Conservation (phyloP, 2,113 vertebrate genomes). For the Indicator maculatus region DNA sequence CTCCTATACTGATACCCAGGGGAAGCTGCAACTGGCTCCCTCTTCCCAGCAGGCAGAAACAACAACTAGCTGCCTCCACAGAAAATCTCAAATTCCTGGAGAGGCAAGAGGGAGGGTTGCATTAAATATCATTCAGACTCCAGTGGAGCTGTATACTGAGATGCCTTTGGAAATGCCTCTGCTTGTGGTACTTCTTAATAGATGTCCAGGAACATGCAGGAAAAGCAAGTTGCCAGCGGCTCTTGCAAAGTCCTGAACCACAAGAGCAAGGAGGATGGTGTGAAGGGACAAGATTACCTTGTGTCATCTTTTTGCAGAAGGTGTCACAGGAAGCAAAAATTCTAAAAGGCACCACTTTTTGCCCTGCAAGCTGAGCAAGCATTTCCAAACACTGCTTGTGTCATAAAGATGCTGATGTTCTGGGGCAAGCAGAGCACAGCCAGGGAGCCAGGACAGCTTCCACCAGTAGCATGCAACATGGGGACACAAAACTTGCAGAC, state of each 20-base stretch:
- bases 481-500: not conserved
- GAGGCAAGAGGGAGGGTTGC: not conserved
- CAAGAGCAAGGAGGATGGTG: not conserved
- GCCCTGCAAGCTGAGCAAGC: not conserved
- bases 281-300: not conserved
- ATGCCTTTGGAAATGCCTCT: not conserved
- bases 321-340: not conserved
- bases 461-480: rapidly evolving
- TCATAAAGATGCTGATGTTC: rapidly evolving
- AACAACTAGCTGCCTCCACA: not conserved
- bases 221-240: not conserved
- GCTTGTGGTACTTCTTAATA: not conserved
- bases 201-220: not conserved
- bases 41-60: not conserved
- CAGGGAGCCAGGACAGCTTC: not conserved
- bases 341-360: rapidly evolving
- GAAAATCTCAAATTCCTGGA: not conserved
- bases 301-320: not conserved
- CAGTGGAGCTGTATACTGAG: not conserved
- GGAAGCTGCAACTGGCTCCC: not conserved
- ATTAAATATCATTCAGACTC: not conserved
- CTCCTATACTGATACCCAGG: not conserved
- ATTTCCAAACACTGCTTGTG: rapidly evolving
- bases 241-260: not conserved
- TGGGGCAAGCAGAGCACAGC: not conserved